Conservation (phyloP, 2,888 invertebrate species). For the Drosophila kokeensis region DNA sequence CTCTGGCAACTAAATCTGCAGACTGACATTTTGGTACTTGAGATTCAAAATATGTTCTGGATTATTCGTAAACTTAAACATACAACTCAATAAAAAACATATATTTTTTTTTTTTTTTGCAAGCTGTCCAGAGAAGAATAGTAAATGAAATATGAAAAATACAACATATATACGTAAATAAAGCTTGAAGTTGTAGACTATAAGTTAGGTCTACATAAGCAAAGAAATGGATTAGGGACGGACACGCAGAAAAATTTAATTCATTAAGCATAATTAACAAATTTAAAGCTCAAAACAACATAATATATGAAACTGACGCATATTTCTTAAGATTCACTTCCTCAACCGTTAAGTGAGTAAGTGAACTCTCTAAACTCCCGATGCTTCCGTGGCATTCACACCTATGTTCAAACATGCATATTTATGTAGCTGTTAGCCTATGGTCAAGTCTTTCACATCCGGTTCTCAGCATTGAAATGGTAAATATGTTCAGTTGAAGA, state of each 20-base stretch:
- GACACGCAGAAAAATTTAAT: too few relatives aligned
- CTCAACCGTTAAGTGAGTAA: slow-evolving; percentile 25
- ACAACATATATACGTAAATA: background rate
- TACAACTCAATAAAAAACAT: background rate
- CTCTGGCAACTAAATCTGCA: background rate
- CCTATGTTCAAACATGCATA: slow-evolving; percentile 12
- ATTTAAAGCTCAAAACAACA: slow-evolving; percentile 1
- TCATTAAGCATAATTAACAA: slow-evolving; percentile 8
- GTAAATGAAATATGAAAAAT: background rate
- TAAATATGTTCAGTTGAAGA: slow-evolving; percentile 70
- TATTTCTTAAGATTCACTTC: slow-evolving; percentile 24
- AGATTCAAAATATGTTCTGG: background rate
- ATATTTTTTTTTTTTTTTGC: background rate
- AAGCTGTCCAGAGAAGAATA: background rate
- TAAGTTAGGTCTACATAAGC: background rate
- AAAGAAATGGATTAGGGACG: background rate
- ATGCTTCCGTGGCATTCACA: slow-evolving; percentile 48
- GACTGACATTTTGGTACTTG: background rate
- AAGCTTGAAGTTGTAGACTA: background rate
- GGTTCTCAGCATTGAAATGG: slow-evolving; percentile 71
- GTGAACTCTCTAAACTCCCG: slow-evolving; percentile 18
- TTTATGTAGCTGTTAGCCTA: slow-evolving; percentile 11
- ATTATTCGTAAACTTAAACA: background rate
- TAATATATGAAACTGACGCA: background rate
- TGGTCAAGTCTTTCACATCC: slow-evolving; percentile 66